Evolutionary conservation across 2,888 invertebrate genomes (phyloP).

Genomic region (Dexiosoma caninum): DNA sequence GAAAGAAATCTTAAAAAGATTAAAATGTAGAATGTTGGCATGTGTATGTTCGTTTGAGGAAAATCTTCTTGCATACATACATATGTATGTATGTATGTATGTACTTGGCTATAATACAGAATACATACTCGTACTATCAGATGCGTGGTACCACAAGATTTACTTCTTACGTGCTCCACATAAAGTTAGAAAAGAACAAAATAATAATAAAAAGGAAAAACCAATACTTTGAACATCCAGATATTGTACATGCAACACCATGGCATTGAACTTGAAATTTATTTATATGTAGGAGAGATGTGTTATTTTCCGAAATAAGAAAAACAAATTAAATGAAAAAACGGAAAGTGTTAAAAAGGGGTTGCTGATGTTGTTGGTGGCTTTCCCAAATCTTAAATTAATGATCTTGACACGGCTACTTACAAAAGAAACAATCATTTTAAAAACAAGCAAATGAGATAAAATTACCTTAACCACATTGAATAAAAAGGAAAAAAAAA

Average conservation of each 20-base stretch:
- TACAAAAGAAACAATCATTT: constrained; percentile 16
- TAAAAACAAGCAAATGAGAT: constrained; percentile 35
- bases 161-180: constrained; percentile 23
- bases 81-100: too few species aligned
- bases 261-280: constrained; percentile 55
- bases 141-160: constrained; percentile 54
- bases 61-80: not conserved
- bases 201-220: not conserved
- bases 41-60: not conserved
- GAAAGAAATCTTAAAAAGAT: constrained; percentile 26
- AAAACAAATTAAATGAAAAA: not conserved
- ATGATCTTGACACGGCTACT: constrained; percentile 48
- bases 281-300: not conserved
- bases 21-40: not conserved
- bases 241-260: constrained; percentile 12
- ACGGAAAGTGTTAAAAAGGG: constrained; percentile 57
- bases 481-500: not conserved
- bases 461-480: constrained; percentile 8
- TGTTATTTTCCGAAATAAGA: not conserved
- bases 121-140: too few species aligned
- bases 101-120: not conserved
- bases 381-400: constrained; percentile 33
- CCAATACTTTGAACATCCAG: not conserved
- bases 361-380: constrained; percentile 44
- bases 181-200: constrained; percentile 36